Base-by-base conservation (phyloP, 2,888 invertebrate genomes). In the Camponotus fellah region DNA sequence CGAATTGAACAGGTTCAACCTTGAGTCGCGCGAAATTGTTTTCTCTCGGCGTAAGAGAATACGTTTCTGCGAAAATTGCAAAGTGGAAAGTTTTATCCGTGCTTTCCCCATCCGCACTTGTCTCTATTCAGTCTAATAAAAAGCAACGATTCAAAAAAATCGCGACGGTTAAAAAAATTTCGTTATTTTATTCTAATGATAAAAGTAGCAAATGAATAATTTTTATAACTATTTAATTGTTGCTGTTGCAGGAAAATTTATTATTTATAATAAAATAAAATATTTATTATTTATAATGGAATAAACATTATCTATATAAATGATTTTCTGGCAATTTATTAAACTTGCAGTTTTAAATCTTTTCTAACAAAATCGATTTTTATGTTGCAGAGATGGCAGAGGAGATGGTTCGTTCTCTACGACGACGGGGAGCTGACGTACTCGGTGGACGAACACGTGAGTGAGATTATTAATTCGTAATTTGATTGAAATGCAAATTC, bases 381-480 rank as follows among this genome's bases (percentile, higher is more conserved):
- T 82, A 12, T 85, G 65, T 90, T 88, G 62, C 97, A 99, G 99
- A 97, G 99, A 96, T 99, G 99, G 99, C 99, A 99, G 96, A 96
- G 99, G 94, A 96, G 99, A 94, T 99, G 99, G 98, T 99, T 99
- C 96, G 98, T 99, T 79, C 96, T 99, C 80, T 99, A 98, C 96
- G 99, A 99, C 95, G 99, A 99, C 95, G 99, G 99, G 80, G 99
- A 99, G 95, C 96, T 99, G 87, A 99, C 98, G 75, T 99, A 99
- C 95, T 99, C 99, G 66, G 97, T 99, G 94, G 99, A 99, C 96
- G 99, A 99, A 96, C 99, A 99, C 96, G 99, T 99, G 96, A 98
- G 98, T 98, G 93, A 88, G 58, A 62, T 21, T 58, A 12, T 71
- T 80, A 82, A 85, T 58, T 83, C 71, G 58, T 65, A 80, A 72